phyloP scores from a whole-genome alignment of 2,797 vertebrate species.

The Myripristis murdjan region DNA sequence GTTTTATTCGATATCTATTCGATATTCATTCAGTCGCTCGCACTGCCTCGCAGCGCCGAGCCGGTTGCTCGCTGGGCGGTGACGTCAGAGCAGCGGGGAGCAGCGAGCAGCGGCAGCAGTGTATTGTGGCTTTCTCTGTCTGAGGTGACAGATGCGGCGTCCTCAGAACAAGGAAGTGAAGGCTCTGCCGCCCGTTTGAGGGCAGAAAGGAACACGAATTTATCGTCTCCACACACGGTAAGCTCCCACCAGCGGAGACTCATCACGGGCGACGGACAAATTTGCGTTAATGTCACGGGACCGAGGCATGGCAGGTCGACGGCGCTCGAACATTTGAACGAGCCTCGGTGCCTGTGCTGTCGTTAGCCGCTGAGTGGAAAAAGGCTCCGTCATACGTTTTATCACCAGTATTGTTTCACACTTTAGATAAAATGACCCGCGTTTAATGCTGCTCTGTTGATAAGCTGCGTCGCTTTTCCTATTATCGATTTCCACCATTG shows the following conservation, averaged over 20 bases:
- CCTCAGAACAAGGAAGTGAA: constrained; percentile 61
- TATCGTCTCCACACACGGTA: constrained; percentile 21
- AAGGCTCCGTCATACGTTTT: not conserved
- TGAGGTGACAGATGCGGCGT: constrained; percentile 49
- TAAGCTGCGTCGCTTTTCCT: too few relatives aligned
- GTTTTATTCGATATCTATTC: too few relatives aligned
- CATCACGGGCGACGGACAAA: not conserved
- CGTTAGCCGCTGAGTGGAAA: constrained; percentile 10
- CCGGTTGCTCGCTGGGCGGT: not conserved
- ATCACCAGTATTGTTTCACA: not conserved
- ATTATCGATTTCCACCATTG: not conserved
- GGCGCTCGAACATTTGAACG: not conserved
- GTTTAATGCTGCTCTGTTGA: not conserved
- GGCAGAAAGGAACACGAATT: not conserved
- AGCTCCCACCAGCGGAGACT: not conserved
- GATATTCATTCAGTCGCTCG: too few relatives aligned
- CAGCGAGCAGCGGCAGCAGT: not conserved
- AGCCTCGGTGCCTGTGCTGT: constrained; percentile 17
- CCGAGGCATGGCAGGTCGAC: not conserved
- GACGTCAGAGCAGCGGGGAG: constrained; percentile 9
- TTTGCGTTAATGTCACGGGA: not conserved
- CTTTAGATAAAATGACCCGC: too few relatives aligned
- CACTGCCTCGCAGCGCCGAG: too few relatives aligned
- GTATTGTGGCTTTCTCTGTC: not conserved
- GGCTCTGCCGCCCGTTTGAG: not conserved